These are phyloP conservation scores for Caenorhabditis panamensis DNA, from an alignment of 2,888 invertebrate species.

Conservation along the genomic window DNA sequence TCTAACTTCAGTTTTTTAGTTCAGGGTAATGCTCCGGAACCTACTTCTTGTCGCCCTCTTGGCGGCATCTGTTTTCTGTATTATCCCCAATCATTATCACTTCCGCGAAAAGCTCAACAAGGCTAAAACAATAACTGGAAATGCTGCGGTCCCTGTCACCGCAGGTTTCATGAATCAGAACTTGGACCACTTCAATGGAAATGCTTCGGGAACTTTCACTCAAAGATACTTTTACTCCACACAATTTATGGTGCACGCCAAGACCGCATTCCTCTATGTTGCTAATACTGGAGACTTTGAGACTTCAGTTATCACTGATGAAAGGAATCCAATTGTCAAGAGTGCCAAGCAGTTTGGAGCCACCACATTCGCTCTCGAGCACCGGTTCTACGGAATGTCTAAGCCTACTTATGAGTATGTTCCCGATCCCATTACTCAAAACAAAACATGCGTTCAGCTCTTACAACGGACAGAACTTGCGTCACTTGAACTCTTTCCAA, in stretches of 20 bases:
- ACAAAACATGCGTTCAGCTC: conserved; percentile 13
- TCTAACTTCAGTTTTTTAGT: background rate
- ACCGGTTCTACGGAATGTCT: conserved; percentile 92
- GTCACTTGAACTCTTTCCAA: conserved; percentile 86
- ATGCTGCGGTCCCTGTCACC: conserved; percentile 25
- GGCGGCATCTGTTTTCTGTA: conserved; percentile 11
- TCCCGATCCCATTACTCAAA: background rate
- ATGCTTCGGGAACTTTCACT: conserved; percentile 29
- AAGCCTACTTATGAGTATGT: conserved; percentile 82
- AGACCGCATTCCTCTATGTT: conserved; percentile 37
- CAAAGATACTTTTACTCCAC: conserved; percentile 53
- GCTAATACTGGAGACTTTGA: conserved; percentile 30
- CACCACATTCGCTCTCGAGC: conserved; percentile 91
- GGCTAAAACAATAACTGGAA: conserved; percentile 4
- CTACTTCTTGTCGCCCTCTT: conserved; percentile 25
- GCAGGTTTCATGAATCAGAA: conserved; percentile 35
- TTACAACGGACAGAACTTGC: conserved; percentile 84
- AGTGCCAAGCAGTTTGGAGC: conserved; percentile 86
- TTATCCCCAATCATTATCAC: conserved; percentile 41
- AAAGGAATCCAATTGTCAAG: conserved; percentile 51
- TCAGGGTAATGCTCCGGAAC: conserved; percentile 51
- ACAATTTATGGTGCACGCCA: conserved; percentile 28
- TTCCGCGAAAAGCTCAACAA: conserved; percentile 28
- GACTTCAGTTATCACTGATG: conserved; percentile 27
- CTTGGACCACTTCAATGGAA: conserved; percentile 52